phyloP scores from a whole-genome alignment of 1,140 invertebrate species.

The Drosophila kohkoa region DNA sequence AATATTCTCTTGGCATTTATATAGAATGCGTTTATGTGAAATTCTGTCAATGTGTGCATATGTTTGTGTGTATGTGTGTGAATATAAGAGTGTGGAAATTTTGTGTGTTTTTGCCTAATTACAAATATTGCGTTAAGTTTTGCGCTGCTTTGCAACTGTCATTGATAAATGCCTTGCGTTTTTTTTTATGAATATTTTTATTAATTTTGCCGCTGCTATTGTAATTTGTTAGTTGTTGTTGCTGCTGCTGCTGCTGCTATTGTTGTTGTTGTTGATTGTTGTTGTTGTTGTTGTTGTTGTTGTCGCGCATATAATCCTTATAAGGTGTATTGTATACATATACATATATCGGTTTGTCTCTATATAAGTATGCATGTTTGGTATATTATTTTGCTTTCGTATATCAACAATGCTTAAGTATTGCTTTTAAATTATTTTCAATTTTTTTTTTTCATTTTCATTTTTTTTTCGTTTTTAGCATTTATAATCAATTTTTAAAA shows the following conservation, averaged over 20 bases:
- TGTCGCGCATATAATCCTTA: slow-evolving; percentile 14
- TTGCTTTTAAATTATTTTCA: slow-evolving; percentile 35
- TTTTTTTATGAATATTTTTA: slow-evolving; percentile 36
- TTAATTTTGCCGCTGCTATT: slow-evolving; percentile 38
- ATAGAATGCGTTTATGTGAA: not conserved
- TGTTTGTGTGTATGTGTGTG: slow-evolving; percentile 24
- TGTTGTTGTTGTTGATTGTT: slow-evolving; percentile 3
- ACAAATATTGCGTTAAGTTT: slow-evolving; percentile 39
- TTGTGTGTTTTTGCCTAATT: slow-evolving; percentile 20
- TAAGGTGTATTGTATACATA: slow-evolving; percentile 12
- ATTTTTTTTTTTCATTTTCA: slow-evolving; percentile 29
- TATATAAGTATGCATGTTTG: slow-evolving; percentile 38
- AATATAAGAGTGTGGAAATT: slow-evolving; percentile 3
- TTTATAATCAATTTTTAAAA: slow-evolving; percentile 36
- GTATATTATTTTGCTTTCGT: slow-evolving; percentile 52
- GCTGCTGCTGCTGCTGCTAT: slow-evolving; percentile 4
- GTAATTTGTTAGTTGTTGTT: slow-evolving; percentile 11
- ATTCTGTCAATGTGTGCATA: not conserved
- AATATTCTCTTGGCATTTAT: slow-evolving; percentile 10
- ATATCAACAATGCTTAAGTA: slow-evolving; percentile 61
- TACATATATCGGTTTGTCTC: slow-evolving; percentile 42
- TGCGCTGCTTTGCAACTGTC: slow-evolving; percentile 54
- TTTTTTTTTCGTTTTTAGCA: no score
- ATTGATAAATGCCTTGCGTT: slow-evolving; percentile 58
- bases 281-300: slow-evolving; percentile 8